Base-by-base conservation (phyloP, 2,888 invertebrate genomes). In the Tortrix viridana region DNA sequence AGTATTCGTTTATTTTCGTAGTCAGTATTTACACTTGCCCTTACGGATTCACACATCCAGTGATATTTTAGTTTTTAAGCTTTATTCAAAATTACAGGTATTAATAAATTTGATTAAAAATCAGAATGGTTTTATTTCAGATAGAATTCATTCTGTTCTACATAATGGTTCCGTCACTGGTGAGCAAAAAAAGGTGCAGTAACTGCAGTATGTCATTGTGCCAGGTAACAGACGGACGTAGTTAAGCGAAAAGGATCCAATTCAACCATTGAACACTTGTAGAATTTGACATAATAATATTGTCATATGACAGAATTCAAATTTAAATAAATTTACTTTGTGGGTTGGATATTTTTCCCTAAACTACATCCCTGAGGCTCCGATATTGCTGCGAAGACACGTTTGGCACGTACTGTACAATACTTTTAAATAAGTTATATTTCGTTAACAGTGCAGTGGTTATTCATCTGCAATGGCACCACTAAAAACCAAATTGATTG, bases 401-500 rank as follows among this genome's bases (percentile, higher is more conserved):
- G 14, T n/a, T 41, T 41, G 41, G 12, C 12, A 12, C 32, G 12
- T 32, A 9, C 26, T 26, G 3, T 32, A 32, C 32, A 9, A 12
- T 32, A 32, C 12, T 32, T 32, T 47, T 47, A 7, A 19, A 4
- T n/a, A 47, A 20, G 47, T 3, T 12, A 20, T 14, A 43, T n/a
- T 38, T 14, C 12, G 32, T 9, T 32, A 12, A 38, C 14, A 22
- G 18, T 43, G 14, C 32, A 22, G 20, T 43, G 23, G 49, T 67
- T 82, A 88, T 61, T 89, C 85, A 43, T 90, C 89, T 44, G 82
- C 83, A 57, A 90, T 87, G 12, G 85, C 88, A 49, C 90, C 91
- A 59, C 88, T 96, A 78, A 98, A 96, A 20, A 99, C 96, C 57
- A 98, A 93, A 83, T 98, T 97, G 61, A 98, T 95, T 16, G 98